These are phyloP conservation scores for Calliscelio sp. DNA, from an alignment of 2,888 invertebrate genomes.

Conservation along the genomic window DNA sequence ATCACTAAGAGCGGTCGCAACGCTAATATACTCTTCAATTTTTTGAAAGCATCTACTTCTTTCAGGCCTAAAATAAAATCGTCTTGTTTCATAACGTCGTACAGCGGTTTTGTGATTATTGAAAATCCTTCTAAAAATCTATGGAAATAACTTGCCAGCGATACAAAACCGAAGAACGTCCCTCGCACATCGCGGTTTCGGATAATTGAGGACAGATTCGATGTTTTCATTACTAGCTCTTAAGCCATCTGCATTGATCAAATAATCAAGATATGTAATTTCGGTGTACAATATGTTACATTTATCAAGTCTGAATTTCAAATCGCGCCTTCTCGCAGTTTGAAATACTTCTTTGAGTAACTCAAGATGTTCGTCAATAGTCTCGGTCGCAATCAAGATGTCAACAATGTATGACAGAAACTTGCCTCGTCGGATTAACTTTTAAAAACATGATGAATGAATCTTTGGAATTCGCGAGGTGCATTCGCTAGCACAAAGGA, in stretches of 20 bases:
- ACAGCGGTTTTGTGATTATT: not conserved
- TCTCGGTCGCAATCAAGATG: constrained; percentile 25
- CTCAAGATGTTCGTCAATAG: constrained; percentile 13
- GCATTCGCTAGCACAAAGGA: constrained; percentile 50
- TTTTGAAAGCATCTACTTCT: constrained; percentile 74
- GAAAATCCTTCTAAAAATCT: constrained; percentile 17
- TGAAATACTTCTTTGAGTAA: constrained; percentile 55
- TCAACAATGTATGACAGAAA: not conserved
- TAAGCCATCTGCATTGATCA: constrained; percentile 7
- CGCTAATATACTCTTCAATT: constrained; percentile 70
- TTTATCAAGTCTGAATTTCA: constrained; percentile 27
- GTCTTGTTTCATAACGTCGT: constrained; percentile 1
- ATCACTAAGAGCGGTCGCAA: constrained; percentile 77
- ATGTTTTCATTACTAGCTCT: constrained; percentile 11
- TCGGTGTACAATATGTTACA: constrained; percentile 22
- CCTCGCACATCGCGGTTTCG: constrained; percentile 1
- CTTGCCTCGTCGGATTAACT: not conserved
- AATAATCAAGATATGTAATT: constrained; percentile 14
- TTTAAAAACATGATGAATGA: not conserved
- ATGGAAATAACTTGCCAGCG: constrained; percentile 18
- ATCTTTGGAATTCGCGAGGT: constrained; percentile 35
- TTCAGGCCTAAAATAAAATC: constrained; percentile 74
- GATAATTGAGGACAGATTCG: constrained; percentile 24
- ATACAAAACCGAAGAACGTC: constrained; percentile 27
- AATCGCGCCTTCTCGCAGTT: not conserved